A percentile compares a stretch with the other conserved stretches of the same genome.
Evolutionary conservation across 2,113 vertebrate species (phyloP).

Genomic region (Sinocyclocheilus anophthalmus): DNA sequence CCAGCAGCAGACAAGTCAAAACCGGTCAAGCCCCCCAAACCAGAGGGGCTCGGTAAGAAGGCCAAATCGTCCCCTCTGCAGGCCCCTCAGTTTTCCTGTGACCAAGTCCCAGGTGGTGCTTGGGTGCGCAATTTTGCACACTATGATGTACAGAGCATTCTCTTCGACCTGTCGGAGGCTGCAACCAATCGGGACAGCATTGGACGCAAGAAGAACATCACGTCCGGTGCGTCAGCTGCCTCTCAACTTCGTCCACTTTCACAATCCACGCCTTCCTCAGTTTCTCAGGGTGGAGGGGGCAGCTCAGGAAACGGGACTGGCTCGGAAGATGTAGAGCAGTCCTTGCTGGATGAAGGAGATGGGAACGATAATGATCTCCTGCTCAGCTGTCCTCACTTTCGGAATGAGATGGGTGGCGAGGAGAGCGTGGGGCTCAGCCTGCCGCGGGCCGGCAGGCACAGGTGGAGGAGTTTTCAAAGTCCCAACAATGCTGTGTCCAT

Average conservation of each 20-base stretch:
- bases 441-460: slow-evolving; percentile 60
- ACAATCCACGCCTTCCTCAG: slow-evolving; percentile 68
- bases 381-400: slow-evolving; percentile 88
- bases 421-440: slow-evolving; percentile 78
- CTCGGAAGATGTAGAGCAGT: slow-evolving; percentile 66
- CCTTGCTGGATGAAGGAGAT: slow-evolving; percentile 75
- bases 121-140: slow-evolving; percentile 88
- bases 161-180: slow-evolving; percentile 82
- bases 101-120: slow-evolving; percentile 66
- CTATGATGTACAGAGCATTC: slow-evolving; percentile 90
- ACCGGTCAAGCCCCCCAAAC: slow-evolving; percentile 75
- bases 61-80: slow-evolving; percentile 65
- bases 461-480: slow-evolving; percentile 73
- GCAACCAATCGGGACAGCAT: slow-evolving; percentile 77
- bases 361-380: slow-evolving; percentile 83
- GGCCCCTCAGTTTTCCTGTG: slow-evolving; percentile 53
- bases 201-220: slow-evolving; percentile 78
- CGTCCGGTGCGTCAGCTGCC: slow-evolving; percentile 77
- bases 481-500: slow-evolving; percentile 88
- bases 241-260: slow-evolving; percentile 76
- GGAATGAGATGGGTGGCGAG: slow-evolving; percentile 87
- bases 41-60: slow-evolving; percentile 74
- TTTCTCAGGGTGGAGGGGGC: slow-evolving; percentile 61
- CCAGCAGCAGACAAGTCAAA: slow-evolving; percentile 68
- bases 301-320: slow-evolving; percentile 6